A percentile compares a stretch with the other conserved stretches of the same genome.
phyloP scores from a whole-genome alignment of 2,888 invertebrate species.

The Drosophila robusta region DNA sequence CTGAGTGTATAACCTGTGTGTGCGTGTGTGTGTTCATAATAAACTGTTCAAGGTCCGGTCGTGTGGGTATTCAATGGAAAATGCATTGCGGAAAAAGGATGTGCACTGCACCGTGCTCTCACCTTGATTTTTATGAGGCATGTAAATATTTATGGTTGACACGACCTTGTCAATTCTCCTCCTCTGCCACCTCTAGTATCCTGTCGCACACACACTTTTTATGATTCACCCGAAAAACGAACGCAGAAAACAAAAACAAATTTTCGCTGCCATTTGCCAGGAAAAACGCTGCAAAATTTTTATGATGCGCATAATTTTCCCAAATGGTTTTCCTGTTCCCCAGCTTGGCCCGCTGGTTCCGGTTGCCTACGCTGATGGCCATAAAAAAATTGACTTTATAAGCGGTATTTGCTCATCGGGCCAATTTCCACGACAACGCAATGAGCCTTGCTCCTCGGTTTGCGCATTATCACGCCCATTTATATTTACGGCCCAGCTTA shows the following conservation, averaged over 20 bases:
- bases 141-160: slow-evolving; percentile 80
- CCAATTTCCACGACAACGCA: slow-evolving; percentile 29
- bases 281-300: slow-evolving; percentile 65
- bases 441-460: background rate
- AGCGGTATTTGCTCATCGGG: slow-evolving; percentile 48
- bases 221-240: slow-evolving; percentile 63
- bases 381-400: slow-evolving; percentile 79
- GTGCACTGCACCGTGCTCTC: slow-evolving; percentile 44
- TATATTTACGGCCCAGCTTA: slow-evolving; percentile 34
- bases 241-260: slow-evolving; percentile 8
- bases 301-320: slow-evolving; percentile 71
- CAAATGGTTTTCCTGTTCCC: slow-evolving; percentile 61
- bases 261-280: slow-evolving; percentile 29
- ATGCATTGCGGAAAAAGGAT: slow-evolving; percentile 76
- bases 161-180: slow-evolving; percentile 66
- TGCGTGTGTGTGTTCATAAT: slow-evolving; percentile 35
- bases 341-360: slow-evolving; percentile 49
- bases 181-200: slow-evolving; percentile 21
- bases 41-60: slow-evolving; percentile 64
- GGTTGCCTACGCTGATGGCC: slow-evolving; percentile 47
- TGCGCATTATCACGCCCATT: slow-evolving; percentile 64
- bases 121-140: slow-evolving; percentile 77
- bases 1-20: slow-evolving; percentile 35
- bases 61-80: slow-evolving; percentile 70
- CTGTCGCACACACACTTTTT: slow-evolving; percentile 51